Base-by-base conservation (phyloP, 2,888 invertebrate species). In the Pilophorus perplexus region DNA sequence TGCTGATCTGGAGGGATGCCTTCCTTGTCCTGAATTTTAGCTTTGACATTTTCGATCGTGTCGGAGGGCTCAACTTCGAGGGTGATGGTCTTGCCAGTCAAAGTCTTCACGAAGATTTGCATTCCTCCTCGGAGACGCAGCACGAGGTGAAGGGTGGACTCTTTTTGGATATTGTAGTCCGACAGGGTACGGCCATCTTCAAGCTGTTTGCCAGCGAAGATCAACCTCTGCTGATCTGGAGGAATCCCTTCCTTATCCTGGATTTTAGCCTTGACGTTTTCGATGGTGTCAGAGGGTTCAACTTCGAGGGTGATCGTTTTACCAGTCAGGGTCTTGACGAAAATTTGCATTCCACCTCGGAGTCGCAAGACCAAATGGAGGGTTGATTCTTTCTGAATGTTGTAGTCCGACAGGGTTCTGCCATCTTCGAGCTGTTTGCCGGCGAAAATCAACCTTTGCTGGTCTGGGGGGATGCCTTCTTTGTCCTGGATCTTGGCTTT, bases 101-200 rank as follows among this genome's bases (percentile, higher is more conserved):
- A 72, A 8, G 80, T 80, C 72, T 80, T 80, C 18, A 79, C 79
- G 72, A 79, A 82, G 72, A 85, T 84, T 76, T 84, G 83, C 75
- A 85, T 84, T 3, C 79, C 78, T 62, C 79, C 79, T 67, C 79
- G 71, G 3, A 79, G 77, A 73, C 83, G 78, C 1, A 84, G 75
- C 0, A 83, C 82, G 70, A 83, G 75, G 72, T 83, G 82, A 14
- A 64, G 64, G 1, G 83, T 83, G 0, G 82, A 82, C 73, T 83
- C 83, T 71, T 84, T 84, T 71, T 84, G 84, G 68, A 84, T 84
- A 71, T 84, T 84, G 75, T 84, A 84, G 38, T 84, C 84, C 0
- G 82, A 82, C 2, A 82, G 74, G 2, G 83, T 83, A 37, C 83
- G 78, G 1, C 83, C 83, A 77, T 84, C 84, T 76, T 84, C 84